phyloP scores from a whole-genome alignment of 2,113 vertebrate species.

The Salvelinus namaycush region DNA sequence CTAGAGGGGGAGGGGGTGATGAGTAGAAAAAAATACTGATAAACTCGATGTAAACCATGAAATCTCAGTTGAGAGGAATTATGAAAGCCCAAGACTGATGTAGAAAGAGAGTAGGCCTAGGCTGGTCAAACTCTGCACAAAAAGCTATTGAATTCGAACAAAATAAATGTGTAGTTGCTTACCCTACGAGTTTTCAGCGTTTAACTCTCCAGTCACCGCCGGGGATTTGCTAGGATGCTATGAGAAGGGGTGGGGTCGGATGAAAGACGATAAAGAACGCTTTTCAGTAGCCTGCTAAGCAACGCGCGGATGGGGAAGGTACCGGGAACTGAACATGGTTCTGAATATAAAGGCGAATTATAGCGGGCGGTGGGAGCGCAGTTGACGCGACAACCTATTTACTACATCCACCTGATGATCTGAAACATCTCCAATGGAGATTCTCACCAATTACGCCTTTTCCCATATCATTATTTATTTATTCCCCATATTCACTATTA shows the following conservation, averaged over 20 bases:
- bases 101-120: constrained; percentile 43
- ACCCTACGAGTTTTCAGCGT: constrained; percentile 66
- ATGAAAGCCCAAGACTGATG: constrained; percentile 58
- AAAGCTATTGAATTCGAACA: constrained; percentile 56
- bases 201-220: constrained; percentile 75
- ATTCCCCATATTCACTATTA: not conserved
- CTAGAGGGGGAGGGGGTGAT: not conserved
- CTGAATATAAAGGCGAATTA: constrained; percentile 63
- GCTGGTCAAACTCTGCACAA: constrained; percentile 62
- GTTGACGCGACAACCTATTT: constrained; percentile 37
- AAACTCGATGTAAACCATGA: constrained; percentile 12
- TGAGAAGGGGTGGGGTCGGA: constrained; percentile 54
- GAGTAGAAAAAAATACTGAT: constrained; percentile 17
- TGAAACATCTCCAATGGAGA: not conserved
- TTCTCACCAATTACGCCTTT: not conserved
- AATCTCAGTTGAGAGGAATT: constrained; percentile 45
- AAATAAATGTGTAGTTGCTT: constrained; percentile 64
- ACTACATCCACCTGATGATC: constrained; percentile 60
- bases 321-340: constrained; percentile 77
- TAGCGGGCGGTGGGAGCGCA: constrained; percentile 18
- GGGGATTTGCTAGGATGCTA: constrained; percentile 44
- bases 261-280: constrained; percentile 21
- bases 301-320: constrained; percentile 2
- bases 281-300: constrained; percentile 7
- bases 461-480: not conserved